Evolutionary conservation across 2,113 vertebrate genomes (phyloP), one percentile per base, ranked within the genome.

Genomic region (Sceloporus undulatus): DNA sequence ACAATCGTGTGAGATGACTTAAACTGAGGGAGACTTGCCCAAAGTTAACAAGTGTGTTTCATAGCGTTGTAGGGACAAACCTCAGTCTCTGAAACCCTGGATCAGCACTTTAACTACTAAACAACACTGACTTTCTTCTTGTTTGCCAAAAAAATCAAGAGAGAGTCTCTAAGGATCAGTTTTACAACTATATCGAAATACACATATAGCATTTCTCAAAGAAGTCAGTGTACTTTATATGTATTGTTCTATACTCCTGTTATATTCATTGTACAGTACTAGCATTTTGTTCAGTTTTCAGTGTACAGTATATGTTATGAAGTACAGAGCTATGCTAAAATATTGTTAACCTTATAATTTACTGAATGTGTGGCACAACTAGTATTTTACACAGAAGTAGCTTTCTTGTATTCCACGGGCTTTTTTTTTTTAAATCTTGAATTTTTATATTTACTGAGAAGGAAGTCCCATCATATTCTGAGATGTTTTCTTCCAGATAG

Each of bases 381-480:
- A 88, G 9, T 77, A 38, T 21, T 56, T 82, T 14, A 27, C 48
- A 66, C n/a, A 76, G 71, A 68, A 52, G 9, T 38, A 76, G 27
- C 4, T 5, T 85, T 87, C 59, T 87, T 82, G 76, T 48, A 25
- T 84, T 23, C 2, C 1, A 82, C 83, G 18, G 62, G 48, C 1
- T 92, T 71, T 34, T 83, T 65, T 34, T 34, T 34, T 34, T 34
- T 34, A 34, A 34, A 59, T 73, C 34, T 4, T 18, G 23, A 62
- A 79, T 85, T 65, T 68, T 71, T 65, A 75, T 75, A 34, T 52
- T 75, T 59, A 40, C 7, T 85, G 71, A 62, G 74, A 74, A 79
- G n/a, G 21, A 78, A 79, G 42, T 86, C 62, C 13, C 29, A 42
- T 42, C 66, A 82, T 82, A 21, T 84, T n/a, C 27, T 34, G 1